Percentiles rank a stretch among this genome's conserved stretches.
Evolutionary conservation across 1,140 invertebrate genomes (phyloP).

Genomic region (Lasioglossum baleicum): DNA sequence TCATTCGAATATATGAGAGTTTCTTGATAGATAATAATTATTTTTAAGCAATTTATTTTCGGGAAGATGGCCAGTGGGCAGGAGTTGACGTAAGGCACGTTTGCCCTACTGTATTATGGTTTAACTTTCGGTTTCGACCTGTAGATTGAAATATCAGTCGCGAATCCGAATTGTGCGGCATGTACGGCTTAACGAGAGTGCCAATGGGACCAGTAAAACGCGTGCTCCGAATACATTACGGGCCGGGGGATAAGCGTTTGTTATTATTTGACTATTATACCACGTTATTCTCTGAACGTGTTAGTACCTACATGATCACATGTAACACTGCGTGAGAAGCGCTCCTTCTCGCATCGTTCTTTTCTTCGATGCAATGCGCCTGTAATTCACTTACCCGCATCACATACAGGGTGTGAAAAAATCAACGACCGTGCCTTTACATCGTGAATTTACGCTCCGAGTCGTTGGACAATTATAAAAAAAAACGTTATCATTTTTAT

Average conservation of each 20-base stretch:
- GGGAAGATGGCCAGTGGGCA: too few relatives aligned
- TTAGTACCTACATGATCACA: slow-evolving; percentile 22
- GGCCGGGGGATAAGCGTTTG: slow-evolving; percentile 50
- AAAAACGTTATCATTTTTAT: too few relatives aligned
- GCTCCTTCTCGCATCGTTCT: slow-evolving; percentile 17
- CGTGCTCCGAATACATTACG: slow-evolving; percentile 61
- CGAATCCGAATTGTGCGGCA: slow-evolving; percentile 31
- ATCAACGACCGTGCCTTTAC: background rate
- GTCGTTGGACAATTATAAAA: too few relatives aligned
- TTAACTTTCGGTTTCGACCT: background rate
- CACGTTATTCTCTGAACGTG: slow-evolving; percentile 24
- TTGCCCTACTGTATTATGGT: too few relatives aligned
- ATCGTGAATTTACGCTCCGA: too few relatives aligned
- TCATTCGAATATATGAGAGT: too few relatives aligned
- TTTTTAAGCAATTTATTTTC: too few relatives aligned
- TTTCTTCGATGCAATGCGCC: slow-evolving; percentile 16
- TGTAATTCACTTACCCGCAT: slow-evolving; percentile 39
- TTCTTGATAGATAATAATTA: too few relatives aligned
- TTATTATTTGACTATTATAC: slow-evolving; percentile 52
- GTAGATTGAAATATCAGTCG: slow-evolving; percentile 35
- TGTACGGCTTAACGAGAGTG: slow-evolving; percentile 14
- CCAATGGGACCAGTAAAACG: slow-evolving; percentile 55
- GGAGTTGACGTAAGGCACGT: too few relatives aligned
- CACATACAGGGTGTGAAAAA: background rate
- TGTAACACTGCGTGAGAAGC: slow-evolving; percentile 6